Evolutionary conservation across 2,888 invertebrate genomes (phyloP).

Genomic region (Prenolepis imparis): DNA sequence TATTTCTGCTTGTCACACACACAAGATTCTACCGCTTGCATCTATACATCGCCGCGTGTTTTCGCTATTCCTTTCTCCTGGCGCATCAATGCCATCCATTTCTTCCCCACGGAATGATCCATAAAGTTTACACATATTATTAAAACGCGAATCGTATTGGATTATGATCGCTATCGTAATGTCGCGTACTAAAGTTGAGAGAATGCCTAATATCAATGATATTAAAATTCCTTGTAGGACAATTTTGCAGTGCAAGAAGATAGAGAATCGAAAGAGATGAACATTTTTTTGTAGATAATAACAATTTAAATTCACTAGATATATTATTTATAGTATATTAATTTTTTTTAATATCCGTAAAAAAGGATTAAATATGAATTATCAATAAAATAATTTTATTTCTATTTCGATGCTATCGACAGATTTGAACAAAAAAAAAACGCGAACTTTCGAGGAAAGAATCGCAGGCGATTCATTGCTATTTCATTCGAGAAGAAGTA

Average conservation of each 20-base stretch:
- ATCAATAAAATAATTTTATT: background rate
- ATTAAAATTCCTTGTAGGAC: background rate
- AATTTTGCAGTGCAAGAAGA: background rate
- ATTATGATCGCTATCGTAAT: conserved; percentile 22
- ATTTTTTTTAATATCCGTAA: background rate
- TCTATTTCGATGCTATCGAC: background rate
- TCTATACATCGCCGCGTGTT: conserved; percentile 2
- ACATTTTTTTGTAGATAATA: background rate
- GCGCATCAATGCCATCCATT: conserved; percentile 17
- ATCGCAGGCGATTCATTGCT: background rate
- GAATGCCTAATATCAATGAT: background rate
- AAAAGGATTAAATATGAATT: background rate
- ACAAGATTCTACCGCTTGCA: conserved; percentile 13
- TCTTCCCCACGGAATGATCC: conserved; percentile 25
- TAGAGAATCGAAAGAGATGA: background rate
- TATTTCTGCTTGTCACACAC: conserved; percentile 57
- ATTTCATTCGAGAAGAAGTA: background rate
- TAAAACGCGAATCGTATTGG: conserved; percentile 34
- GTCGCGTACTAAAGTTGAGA: background rate
- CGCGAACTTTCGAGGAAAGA: background rate
- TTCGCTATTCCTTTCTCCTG: conserved; percentile 6
- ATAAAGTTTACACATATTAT: conserved; percentile 45
- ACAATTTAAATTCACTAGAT: background rate
- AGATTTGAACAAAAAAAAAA: background rate
- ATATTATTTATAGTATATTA: too few species aligned